A percentile compares a stretch with the other conserved stretches of the same genome.
phyloP scores from a whole-genome alignment of 2,113 vertebrate genomes.

The Cyphomyrus plagiostoma region DNA sequence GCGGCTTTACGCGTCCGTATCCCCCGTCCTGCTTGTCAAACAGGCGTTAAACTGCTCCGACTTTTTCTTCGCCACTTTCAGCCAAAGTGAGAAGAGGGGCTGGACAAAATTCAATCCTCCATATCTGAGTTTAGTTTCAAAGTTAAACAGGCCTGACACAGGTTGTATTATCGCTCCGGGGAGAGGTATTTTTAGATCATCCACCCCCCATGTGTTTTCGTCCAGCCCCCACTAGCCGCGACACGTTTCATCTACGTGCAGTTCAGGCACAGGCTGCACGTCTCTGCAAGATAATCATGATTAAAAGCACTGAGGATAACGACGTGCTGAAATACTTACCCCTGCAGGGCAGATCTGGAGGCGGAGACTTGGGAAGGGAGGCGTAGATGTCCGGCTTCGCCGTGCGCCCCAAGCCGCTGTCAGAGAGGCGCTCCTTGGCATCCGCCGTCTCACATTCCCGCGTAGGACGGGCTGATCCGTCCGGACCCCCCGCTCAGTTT shows the following conservation, averaged over 20 bases:
- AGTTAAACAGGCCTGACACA: slow-evolving; percentile 1
- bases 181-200: slow-evolving; percentile 1
- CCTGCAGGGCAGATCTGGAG: not conserved
- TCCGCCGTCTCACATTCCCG: not conserved
- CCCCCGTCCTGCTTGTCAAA: not conserved
- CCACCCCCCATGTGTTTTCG: not conserved
- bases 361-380: not conserved
- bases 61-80: not conserved
- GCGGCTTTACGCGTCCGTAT: not conserved
- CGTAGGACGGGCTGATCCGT: not conserved
- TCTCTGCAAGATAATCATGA: not conserved
- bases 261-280: not conserved
- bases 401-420: not conserved
- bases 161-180: not conserved
- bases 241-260: not conserved
- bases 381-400: not conserved
- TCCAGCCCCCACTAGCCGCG: slow-evolving; percentile 14
- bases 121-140: not conserved
- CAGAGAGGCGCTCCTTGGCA: not conserved
- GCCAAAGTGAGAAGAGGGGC: not conserved
- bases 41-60: not conserved
- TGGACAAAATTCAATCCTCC: not conserved
- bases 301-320: not conserved
- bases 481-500: slow-evolving; percentile 13
- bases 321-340: not conserved